A percentile compares a stretch with the other conserved stretches of the same genome.
Conservation (phyloP, 2,888 invertebrate genomes). For the Oconnorella tubifera region DNA sequence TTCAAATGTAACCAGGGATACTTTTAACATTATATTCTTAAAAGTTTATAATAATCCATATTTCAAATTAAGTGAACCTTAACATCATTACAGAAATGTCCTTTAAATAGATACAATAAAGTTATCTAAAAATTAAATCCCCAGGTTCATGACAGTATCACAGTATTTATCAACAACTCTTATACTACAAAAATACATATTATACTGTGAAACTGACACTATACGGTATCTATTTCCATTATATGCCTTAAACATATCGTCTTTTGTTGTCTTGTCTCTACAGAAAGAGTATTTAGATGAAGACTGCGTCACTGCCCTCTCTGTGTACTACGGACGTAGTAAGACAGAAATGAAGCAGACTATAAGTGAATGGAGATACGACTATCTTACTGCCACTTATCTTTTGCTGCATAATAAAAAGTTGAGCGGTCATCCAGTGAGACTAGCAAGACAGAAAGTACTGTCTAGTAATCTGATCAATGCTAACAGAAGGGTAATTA, state of each 20-base stretch:
- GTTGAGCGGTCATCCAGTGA: conserved; percentile 60
- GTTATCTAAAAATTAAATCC: too few relatives aligned
- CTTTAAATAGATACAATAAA: too few relatives aligned
- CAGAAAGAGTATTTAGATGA: conserved; percentile 56
- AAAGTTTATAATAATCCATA: too few relatives aligned
- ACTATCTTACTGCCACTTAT: conserved; percentile 73
- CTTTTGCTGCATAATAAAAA: conserved; percentile 66
- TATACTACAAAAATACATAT: too few relatives aligned
- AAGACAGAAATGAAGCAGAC: conserved; percentile 48
- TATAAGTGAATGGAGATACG: conserved; percentile 63
- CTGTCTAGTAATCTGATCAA: conserved; percentile 19
- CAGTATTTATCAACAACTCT: too few relatives aligned
- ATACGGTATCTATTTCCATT: too few relatives aligned
- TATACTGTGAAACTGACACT: not conserved
- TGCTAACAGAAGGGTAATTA: not conserved
- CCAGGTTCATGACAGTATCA: too few relatives aligned
- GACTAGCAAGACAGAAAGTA: conserved; percentile 40
- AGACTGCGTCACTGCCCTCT: conserved; percentile 63
- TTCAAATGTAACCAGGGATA: too few relatives aligned
- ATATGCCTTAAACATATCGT: not conserved
- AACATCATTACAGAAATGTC: too few relatives aligned
- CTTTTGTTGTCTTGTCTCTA: too few relatives aligned
- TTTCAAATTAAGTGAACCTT: too few relatives aligned
- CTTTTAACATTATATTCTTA: too few relatives aligned
- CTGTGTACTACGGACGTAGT: conserved; percentile 57